Evolutionary conservation across 1,140 invertebrate genomes (phyloP).

Genomic region (Manduca sexta): DNA sequence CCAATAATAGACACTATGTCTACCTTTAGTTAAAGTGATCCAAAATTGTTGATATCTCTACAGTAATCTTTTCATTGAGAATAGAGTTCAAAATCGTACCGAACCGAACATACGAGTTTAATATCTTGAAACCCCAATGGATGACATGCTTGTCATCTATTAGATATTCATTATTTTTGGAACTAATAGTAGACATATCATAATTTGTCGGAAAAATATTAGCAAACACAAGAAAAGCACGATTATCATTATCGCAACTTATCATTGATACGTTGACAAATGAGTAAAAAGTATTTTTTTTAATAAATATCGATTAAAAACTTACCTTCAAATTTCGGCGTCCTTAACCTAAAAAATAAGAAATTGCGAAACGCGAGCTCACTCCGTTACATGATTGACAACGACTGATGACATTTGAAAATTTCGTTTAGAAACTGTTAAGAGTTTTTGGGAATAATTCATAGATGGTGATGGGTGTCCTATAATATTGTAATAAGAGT

Average conservation of each 20-base stretch:
- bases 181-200: too few species aligned
- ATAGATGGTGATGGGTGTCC: conserved; percentile 1
- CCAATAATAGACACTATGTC: conserved; percentile 3
- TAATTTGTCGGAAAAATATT: too few species aligned
- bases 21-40: conserved; percentile 4
- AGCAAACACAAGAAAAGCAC: too few species aligned
- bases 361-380: too few species aligned
- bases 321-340: too few species aligned
- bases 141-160: neutral
- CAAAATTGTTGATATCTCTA: conserved; percentile 1
- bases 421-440: conserved; percentile 23
- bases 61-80: conserved; percentile 1
- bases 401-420: conserved; percentile 28
- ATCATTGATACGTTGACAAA: too few species aligned
- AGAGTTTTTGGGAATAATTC: conserved; percentile 1
- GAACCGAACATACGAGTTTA: neutral
- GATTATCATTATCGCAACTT: too few species aligned
- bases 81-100: neutral
- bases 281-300: too few species aligned
- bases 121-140: conserved; percentile 1
- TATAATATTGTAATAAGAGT: conserved; percentile 1
- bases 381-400: too few species aligned
- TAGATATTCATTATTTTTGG: too few species aligned
- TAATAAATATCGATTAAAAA: too few species aligned
- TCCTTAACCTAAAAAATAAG: too few species aligned